Conservation (phyloP, 2,113 vertebrate species). For the Mus musculus region GRCm39 chr7:28935001-28935500, state of each 20-base stretch:
- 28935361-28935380: too few species aligned
- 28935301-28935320: neutral
- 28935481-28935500: too few species aligned
- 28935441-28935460: too few species aligned
- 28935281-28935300: neutral
- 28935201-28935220: neutral
- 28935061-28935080: neutral
- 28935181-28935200: neutral
- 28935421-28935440: too few species aligned
- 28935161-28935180: neutral
- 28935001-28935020: neutral
- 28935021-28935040: neutral
- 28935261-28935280: accelerated
- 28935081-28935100: neutral
- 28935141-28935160: neutral
- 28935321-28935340: neutral
- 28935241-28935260: neutral
- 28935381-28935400: too few species aligned
- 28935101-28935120: neutral
- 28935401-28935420: too few species aligned
- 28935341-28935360: too few species aligned
- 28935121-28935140: too few species aligned
- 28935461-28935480: too few species aligned
- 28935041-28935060: too few species aligned
- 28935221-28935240: neutral